Evolutionary conservation across 2,113 vertebrate species (phyloP).

Genomic region (Atrichornis clamosus): DNA sequence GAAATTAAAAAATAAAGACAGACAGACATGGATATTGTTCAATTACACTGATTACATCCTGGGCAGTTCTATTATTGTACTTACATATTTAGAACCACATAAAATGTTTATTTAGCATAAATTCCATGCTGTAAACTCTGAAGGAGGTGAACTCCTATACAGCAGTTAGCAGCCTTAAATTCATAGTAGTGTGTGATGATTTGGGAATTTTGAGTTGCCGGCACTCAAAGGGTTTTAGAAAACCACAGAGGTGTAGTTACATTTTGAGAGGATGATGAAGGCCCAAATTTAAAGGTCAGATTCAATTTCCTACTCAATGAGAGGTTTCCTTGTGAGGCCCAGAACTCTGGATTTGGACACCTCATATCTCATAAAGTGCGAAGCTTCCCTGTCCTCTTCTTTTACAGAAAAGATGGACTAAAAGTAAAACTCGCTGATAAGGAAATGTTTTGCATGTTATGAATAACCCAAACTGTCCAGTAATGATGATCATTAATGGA

Average conservation of each 20-base stretch:
- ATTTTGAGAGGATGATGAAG: neutral
- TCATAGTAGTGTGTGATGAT: accelerated
- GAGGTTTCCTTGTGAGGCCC: neutral
- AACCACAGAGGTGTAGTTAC: neutral
- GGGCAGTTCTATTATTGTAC: too few relatives aligned
- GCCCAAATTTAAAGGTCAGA: neutral
- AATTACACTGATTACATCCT: neutral
- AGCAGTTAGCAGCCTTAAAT: neutral
- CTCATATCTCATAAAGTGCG: neutral
- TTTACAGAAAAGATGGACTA: neutral
- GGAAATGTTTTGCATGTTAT: accelerated
- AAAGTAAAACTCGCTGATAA: neutral
- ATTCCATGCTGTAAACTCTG: neutral
- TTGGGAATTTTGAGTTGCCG: neutral
- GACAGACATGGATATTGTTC: neutral
- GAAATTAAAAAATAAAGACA: neutral
- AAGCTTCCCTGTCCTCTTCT: neutral
- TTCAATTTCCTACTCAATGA: neutral
- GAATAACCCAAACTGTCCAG: neutral
- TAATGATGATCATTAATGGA: neutral
- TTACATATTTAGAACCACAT: neutral
- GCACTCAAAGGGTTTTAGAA: neutral
- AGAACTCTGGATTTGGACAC: neutral
- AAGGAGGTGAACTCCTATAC: neutral
- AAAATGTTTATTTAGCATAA: neutral